Conservation (phyloP, 1,140 invertebrate genomes). For the Bombus superbus region DNA sequence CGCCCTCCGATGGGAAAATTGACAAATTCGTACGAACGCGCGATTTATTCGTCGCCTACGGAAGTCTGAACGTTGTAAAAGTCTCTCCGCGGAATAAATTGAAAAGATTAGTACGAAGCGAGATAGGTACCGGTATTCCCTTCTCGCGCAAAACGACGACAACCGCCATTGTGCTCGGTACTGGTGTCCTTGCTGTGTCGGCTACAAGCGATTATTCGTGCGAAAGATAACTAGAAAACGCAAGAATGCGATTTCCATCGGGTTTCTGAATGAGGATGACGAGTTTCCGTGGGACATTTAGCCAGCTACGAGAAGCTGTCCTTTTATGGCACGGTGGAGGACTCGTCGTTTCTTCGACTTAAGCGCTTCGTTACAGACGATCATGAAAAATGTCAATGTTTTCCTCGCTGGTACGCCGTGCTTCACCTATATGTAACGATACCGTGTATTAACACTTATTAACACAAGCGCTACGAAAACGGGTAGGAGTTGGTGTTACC, state of each 20-base stretch:
- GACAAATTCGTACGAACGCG: no score
- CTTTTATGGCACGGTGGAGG: background rate
- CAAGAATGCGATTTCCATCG: slow-evolving; percentile 18
- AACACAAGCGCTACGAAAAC: background rate
- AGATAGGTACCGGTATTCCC: background rate
- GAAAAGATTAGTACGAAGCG: slow-evolving; percentile 5
- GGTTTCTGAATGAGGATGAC: no score
- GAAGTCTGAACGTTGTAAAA: background rate
- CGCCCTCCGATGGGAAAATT: background rate
- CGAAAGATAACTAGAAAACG: slow-evolving; percentile 13
- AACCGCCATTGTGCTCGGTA: slow-evolving; percentile 28
- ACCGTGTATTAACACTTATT: background rate
- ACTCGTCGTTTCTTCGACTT: background rate
- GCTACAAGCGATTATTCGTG: slow-evolving; percentile 3
- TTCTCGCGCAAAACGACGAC: slow-evolving; percentile 27
- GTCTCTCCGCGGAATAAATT: no score
- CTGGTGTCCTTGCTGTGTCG: background rate
- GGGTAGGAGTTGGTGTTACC: background rate
- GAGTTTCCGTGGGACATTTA: slow-evolving; percentile 8
- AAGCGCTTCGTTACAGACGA: background rate
- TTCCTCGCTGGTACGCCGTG: background rate
- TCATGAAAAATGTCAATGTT: slow-evolving; percentile 19
- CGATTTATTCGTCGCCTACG: no score
- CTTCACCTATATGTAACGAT: background rate
- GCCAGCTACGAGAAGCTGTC: background rate